Evolutionary conservation across 2,797 vertebrate species (phyloP).

Genomic region (Allobates femoralis): DNA sequence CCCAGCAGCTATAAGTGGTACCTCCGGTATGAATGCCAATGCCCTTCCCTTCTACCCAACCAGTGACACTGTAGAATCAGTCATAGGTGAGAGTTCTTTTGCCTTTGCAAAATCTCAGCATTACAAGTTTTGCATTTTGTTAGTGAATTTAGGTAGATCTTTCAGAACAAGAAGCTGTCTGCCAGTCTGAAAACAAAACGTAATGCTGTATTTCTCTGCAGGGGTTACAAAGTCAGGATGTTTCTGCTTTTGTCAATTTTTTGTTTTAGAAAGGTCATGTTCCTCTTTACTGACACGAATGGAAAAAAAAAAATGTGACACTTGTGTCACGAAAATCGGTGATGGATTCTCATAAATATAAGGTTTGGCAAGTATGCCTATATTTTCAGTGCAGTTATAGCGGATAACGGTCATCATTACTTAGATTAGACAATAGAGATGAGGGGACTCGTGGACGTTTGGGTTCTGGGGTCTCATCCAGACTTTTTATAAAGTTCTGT

Average conservation of each 20-base stretch:
- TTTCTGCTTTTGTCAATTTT: neutral
- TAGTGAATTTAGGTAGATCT: neutral
- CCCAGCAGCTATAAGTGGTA: conserved; percentile 81
- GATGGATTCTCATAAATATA: neutral
- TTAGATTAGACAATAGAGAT: too few relatives aligned
- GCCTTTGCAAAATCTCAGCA: neutral
- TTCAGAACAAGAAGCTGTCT: neutral
- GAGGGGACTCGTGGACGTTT: too few relatives aligned
- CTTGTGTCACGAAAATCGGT: neutral
- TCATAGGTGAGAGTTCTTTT: conserved; percentile 84
- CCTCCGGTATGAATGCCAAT: conserved; percentile 97
- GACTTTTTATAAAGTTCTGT: too few relatives aligned
- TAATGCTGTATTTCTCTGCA: neutral
- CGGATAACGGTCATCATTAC: too few relatives aligned
- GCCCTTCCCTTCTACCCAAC: conserved; percentile 98
- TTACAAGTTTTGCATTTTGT: neutral
- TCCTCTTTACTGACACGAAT: neutral
- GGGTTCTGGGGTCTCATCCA: too few relatives aligned
- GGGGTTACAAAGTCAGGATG: neutral
- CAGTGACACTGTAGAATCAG: conserved; percentile 97
- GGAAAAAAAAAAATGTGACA: neutral
- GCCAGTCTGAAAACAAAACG: neutral
- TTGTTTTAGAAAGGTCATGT: neutral
- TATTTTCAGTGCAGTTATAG: neutral
- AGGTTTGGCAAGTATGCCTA: neutral